Conservation (phyloP, 2,888 invertebrate species). For the Oscheius sp. region DNA sequence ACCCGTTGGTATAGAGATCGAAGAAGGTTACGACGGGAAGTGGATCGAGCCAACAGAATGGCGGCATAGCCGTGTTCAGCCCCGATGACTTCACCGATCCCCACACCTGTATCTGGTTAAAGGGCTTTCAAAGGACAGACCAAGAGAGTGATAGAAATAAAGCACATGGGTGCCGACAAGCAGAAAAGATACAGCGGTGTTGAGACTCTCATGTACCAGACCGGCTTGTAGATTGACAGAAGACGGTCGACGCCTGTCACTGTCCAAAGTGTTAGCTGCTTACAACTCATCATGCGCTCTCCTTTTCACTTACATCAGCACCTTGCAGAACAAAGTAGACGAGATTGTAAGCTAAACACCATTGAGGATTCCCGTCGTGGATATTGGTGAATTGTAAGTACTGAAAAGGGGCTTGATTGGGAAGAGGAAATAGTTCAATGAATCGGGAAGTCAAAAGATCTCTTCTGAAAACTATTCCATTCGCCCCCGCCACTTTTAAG, state of each 20-base stretch:
- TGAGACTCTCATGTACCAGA: background rate
- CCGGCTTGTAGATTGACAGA: background rate
- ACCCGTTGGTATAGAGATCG: constrained; percentile 3
- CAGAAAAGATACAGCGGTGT: background rate
- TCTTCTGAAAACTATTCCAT: background rate
- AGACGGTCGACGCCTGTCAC: background rate
- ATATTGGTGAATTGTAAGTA: constrained; percentile 1
- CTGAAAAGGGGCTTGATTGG: constrained; percentile 3
- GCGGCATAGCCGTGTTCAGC: background rate
- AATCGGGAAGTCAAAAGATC: background rate
- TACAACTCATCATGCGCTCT: no score
- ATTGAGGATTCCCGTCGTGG: background rate
- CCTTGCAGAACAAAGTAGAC: constrained; percentile 4
- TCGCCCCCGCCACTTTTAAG: no score
- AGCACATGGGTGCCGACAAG: background rate
- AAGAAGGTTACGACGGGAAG: constrained; percentile 8
- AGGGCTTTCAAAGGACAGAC: background rate
- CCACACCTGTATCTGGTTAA: background rate
- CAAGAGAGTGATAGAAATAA: background rate
- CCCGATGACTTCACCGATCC: background rate
- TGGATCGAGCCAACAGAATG: constrained; percentile 5
- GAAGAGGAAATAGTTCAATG: background rate
- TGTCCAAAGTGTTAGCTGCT: background rate
- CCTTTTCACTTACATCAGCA: background rate
- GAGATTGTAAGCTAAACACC: constrained; percentile 2